Conservation (phyloP, 2,888 invertebrate species). For the Tipula helvola region DNA sequence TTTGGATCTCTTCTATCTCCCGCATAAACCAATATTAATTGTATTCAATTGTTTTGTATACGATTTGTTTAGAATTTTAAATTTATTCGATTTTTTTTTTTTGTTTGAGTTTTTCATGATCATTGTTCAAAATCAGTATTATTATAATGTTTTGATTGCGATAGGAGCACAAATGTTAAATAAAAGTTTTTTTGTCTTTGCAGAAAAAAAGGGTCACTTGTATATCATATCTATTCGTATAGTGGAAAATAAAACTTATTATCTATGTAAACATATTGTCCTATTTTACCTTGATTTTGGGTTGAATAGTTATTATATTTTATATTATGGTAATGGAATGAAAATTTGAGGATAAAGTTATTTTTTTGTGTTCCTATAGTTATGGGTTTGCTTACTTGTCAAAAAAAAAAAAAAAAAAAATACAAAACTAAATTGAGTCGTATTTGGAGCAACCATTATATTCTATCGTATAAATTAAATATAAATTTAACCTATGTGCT, state of each 20-base stretch:
- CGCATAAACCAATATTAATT: background rate
- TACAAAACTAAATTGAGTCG: background rate
- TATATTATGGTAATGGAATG: background rate
- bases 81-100: background rate
- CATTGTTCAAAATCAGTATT: background rate
- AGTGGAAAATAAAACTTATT: background rate
- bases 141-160: background rate
- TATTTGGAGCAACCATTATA: background rate
- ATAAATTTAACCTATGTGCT: background rate
- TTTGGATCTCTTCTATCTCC: background rate
- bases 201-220: background rate
- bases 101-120: background rate
- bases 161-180: background rate
- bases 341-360: background rate
- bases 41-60: background rate
- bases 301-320: background rate
- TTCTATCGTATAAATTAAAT: background rate
- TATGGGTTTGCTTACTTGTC: background rate
- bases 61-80: background rate
- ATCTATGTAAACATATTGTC: background rate
- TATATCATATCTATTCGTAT: background rate
- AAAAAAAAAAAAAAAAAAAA: background rate
- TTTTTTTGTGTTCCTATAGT: background rate
- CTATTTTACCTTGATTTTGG: background rate
- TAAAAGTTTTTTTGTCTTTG: background rate